Base-by-base conservation (phyloP, 2,113 vertebrate genomes). In the Podarcis muralis region DNA sequence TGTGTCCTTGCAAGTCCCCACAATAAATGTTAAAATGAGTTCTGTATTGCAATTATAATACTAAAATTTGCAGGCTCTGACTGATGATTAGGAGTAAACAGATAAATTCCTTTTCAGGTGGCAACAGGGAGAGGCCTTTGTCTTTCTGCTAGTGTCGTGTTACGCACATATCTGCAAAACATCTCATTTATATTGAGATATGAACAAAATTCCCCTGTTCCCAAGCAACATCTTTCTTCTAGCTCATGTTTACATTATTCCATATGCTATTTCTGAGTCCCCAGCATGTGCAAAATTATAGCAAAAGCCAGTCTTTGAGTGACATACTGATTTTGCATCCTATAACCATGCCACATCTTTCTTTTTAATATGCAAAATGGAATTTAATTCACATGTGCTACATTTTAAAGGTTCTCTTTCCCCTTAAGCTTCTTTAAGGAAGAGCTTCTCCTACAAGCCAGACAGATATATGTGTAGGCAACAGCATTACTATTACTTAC, bases 161-260 rank as follows among this genome's bases (percentile, higher is more conserved):
- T 93, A 83, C 94, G 85, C 89, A 32, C 90, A 32, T 88, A 81
- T 59, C 40, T 78, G 35, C 91, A 91, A 92, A 90, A 92, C n/a
- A 88, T 83, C 81, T 77, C 78, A 35, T 91, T 91, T 85, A 87
- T 94, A 88, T 93, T 93, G 93, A 95, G 91, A 91, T 88, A 85
- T 74, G 93, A 88, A 89, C 87, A 53, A 83, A 94, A 40, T 88
- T 68, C 85, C 80, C 92, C 87, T 91, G 93, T 97, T 96, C 92
- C 94, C 95, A 96, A 93, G 94, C 94, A 97, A 95, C 92, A 5
- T 91, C 81, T 84, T 92, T 92, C 15, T 27, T 91, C 94, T 91
- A 77, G 27, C 59, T n/a, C 87, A 69, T 92, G 90, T 93, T 93
- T 94, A 91, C 84, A 89, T 93, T 92, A 81, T 68, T 92, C 77